Evolutionary conservation across 2,113 vertebrate species (phyloP).

Genomic region (Dascyllus trimaculatus): DNA sequence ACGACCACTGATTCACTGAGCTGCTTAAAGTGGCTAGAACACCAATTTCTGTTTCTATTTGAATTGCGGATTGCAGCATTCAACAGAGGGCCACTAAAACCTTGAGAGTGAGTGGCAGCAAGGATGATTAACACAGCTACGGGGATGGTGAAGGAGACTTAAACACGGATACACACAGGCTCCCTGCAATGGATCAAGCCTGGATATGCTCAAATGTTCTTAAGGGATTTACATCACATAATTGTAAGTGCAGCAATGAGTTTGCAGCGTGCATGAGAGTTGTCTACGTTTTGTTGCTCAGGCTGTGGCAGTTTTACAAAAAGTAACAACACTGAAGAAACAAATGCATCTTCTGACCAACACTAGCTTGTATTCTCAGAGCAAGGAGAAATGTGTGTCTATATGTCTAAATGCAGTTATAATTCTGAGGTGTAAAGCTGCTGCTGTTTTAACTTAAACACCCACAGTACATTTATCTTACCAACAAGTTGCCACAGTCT

Average conservation of each 20-base stretch:
- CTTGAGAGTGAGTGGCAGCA: slow-evolving; percentile 76
- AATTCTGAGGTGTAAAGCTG: too few species aligned
- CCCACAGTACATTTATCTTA: slow-evolving; percentile 5
- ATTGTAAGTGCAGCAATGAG: slow-evolving; percentile 63
- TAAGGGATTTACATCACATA: slow-evolving; percentile 77
- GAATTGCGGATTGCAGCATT: slow-evolving; percentile 64
- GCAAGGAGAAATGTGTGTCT: too few species aligned
- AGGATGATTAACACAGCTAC: slow-evolving; percentile 77
- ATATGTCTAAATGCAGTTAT: too few species aligned
- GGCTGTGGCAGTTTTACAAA: not conserved
- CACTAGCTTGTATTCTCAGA: too few species aligned
- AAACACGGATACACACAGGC: slow-evolving; percentile 69
- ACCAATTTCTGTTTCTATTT: slow-evolving; percentile 64
- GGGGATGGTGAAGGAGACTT: slow-evolving; percentile 69
- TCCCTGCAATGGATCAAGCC: slow-evolving; percentile 65
- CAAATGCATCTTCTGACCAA: too few species aligned
- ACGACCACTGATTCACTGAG: slow-evolving; percentile 46
- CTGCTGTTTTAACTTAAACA: not conserved
- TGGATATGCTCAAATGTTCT: slow-evolving; percentile 74
- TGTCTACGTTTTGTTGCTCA: slow-evolving; percentile 9
- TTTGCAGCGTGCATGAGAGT: slow-evolving; percentile 45
- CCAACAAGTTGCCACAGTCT: not conserved
- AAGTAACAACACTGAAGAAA: not conserved
- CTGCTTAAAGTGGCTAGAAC: slow-evolving; percentile 58
- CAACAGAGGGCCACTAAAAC: slow-evolving; percentile 73